Conservation (phyloP, 2,888 invertebrate genomes). For the Steinernema scapterisci region DNA sequence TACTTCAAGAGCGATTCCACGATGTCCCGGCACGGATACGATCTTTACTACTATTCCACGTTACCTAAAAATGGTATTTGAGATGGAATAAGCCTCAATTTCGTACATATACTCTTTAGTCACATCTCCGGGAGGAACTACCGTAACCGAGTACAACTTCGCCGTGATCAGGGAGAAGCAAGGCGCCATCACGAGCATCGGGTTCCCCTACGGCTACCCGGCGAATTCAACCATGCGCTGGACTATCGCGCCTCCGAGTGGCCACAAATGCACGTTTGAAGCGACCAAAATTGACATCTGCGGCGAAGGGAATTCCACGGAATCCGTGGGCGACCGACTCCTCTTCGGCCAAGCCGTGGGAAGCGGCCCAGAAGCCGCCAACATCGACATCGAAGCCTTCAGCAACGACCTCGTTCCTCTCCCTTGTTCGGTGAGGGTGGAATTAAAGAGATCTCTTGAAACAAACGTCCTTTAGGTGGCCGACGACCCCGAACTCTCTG, state of each 20-base stretch:
- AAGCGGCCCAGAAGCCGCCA: not conserved
- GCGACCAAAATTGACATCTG: conserved; percentile 43
- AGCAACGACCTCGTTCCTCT: not conserved
- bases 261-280: conserved; percentile 44
- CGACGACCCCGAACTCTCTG: not conserved
- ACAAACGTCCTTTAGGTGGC: not conserved
- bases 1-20: conserved; percentile 48
- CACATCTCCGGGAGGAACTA: not conserved
- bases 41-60: conserved; percentile 49
- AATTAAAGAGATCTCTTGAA: not conserved
- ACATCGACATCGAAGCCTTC: not conserved
- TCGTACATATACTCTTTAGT: not conserved
- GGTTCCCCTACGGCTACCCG: conserved; percentile 50
- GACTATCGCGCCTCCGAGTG: conserved; percentile 48
- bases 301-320: not conserved
- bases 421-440: not conserved
- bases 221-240: conserved; percentile 35
- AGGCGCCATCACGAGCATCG: conserved; percentile 55
- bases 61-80: not conserved
- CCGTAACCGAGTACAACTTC: conserved; percentile 44
- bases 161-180: conserved; percentile 48
- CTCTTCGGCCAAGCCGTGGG: conserved; percentile 2
- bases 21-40: conserved; percentile 48
- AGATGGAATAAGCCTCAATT: not conserved
- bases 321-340: not conserved